A percentile compares a stretch with the other conserved stretches of the same genome.
Conservation (phyloP, 2,113 vertebrate species). For the Crotophaga sulcirostris region DNA sequence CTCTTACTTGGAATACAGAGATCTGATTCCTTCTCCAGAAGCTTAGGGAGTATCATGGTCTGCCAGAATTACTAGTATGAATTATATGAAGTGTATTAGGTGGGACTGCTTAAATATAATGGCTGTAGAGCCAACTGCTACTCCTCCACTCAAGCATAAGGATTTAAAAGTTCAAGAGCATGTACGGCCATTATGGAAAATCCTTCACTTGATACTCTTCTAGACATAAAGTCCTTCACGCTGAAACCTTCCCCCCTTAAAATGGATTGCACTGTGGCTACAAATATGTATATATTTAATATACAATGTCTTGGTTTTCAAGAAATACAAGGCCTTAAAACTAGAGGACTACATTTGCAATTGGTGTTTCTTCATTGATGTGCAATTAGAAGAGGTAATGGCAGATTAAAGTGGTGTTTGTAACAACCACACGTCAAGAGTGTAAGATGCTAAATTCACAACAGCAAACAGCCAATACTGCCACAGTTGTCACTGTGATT, state of each 20-base stretch:
- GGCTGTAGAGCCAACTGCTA: neutral
- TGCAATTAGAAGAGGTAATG: neutral
- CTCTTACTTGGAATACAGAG: neutral
- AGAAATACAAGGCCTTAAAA: neutral
- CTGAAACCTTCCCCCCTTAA: neutral
- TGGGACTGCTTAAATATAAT: neutral
- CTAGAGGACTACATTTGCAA: neutral
- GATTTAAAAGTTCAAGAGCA: neutral
- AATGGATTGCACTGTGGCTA: neutral
- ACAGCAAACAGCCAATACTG: neutral
- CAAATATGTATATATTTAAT: neutral
- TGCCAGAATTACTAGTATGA: neutral
- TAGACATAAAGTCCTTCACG: neutral
- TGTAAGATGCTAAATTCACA: neutral
- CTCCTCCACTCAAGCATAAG: neutral
- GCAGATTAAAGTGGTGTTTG: neutral
- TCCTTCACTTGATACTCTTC: neutral
- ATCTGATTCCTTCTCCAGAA: neutral
- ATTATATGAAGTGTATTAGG: neutral
- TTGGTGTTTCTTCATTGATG: neutral
- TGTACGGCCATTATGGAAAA: neutral
- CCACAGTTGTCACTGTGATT: conserved; percentile 1
- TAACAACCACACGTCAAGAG: neutral
- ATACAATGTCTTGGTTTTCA: neutral
- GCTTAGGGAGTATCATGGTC: neutral